Evolutionary conservation across 2,888 invertebrate species (phyloP).

Genomic region (Machimus atricapillus): DNA sequence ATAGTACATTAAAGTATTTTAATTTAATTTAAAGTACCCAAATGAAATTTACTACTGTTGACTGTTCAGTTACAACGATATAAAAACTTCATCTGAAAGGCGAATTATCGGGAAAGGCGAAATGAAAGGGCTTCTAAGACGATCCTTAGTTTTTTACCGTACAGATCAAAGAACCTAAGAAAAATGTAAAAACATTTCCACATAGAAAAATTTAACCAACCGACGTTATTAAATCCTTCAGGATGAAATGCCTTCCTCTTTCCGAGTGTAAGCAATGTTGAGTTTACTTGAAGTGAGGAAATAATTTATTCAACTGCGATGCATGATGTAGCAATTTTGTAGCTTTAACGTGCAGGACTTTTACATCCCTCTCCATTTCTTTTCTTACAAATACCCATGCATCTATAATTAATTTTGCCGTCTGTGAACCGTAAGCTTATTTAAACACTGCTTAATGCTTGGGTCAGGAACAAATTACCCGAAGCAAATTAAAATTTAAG

Average conservation of each 20-base stretch:
- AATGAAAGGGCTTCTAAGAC: not conserved
- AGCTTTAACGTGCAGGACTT: not conserved
- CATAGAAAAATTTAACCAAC: not conserved
- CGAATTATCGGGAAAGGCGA: not conserved
- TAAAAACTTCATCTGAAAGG: not conserved
- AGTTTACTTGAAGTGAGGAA: not conserved
- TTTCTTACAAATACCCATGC: not conserved
- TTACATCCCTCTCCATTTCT: not conserved
- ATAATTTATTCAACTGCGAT: not conserved
- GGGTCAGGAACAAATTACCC: not conserved
- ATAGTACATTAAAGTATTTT: too few relatives aligned
- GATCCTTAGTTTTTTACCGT: not conserved
- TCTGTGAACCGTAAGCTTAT: not conserved
- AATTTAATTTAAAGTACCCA: not conserved
- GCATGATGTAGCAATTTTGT: not conserved
- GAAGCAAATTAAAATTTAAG: not conserved
- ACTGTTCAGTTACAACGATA: not conserved
- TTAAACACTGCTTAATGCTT: not conserved
- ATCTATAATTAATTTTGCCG: not conserved
- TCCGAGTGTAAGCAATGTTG: not conserved
- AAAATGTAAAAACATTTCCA: not conserved
- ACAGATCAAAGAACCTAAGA: not conserved
- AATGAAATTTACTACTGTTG: not conserved
- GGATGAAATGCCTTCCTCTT: not conserved
- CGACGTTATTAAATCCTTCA: not conserved